Evolutionary conservation across 2,888 invertebrate species (phyloP), one percentile per base, ranked within the genome.

Genomic region (Erannis defoliaria): DNA sequence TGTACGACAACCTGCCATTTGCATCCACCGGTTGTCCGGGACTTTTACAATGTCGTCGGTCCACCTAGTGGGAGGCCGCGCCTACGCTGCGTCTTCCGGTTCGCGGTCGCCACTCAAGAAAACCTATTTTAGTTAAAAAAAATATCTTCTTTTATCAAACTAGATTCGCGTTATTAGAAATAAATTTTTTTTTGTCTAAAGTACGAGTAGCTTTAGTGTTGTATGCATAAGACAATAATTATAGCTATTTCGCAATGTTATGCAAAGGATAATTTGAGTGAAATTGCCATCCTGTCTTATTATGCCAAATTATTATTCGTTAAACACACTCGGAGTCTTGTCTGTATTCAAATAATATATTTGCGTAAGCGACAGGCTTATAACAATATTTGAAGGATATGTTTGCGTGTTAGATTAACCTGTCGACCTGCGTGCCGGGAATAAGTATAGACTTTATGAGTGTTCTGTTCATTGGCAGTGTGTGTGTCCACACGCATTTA

Each of bases 331-430:
- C 16, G n/a, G 12, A 16, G 14, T 37, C 57, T 43, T 43, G 50
- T 29, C 58, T 50, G 19, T 31, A 46, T 55, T 45, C 37, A 54
- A 48, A 48, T 37, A 58, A 51, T 33, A 50, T 51, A 50, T 58
- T 59, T 54, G 48, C 40, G 0, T 1, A 33, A 31, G 23, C 37
- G 50, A 38, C 59, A 31, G 42, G 60, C 54, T 55, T 49, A 49
- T 60, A 55, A 19, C 42, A 33, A 43, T 60, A 48, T 60, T 60
- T 55, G 49, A 14, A 9, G 16, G 9, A 1, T 0, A 14, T 60
- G 54, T 60, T 60, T 49, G 49, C 54, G 18, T 60, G 40, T 48
- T 23, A 19, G 48, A 10, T 54, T 60, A 42, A 55, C 48, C 31
- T 53, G 10, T 12, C 37, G 48, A 31, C 40, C 33, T 40, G 46